phyloP scores from a whole-genome alignment of 1,140 invertebrate genomes.

The Leptinotarsa texana region DNA sequence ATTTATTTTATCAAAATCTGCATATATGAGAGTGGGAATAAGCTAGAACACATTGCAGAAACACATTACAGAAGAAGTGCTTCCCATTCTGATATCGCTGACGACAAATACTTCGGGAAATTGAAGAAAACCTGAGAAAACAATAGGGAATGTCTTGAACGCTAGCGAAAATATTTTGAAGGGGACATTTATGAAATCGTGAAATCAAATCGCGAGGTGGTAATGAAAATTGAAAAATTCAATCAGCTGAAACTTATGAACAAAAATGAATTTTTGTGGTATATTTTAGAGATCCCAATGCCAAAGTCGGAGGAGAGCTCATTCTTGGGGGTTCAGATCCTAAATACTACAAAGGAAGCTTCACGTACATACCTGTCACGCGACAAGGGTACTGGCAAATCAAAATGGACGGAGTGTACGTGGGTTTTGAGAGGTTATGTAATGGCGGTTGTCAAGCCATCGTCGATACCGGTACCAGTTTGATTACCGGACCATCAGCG shows the following conservation, averaged over 20 bases:
- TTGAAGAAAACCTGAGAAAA: too few species aligned
- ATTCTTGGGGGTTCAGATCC: constrained; percentile 96
- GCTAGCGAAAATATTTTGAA: too few species aligned
- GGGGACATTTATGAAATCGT: too few species aligned
- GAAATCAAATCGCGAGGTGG: too few species aligned
- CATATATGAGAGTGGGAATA: too few species aligned
- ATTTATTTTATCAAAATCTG: too few species aligned
- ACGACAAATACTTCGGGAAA: too few species aligned
- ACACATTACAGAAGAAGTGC: too few species aligned
- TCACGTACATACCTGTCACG: constrained; percentile 89
- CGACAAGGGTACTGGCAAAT: constrained; percentile 97
- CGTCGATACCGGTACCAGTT: constrained; percentile 96
- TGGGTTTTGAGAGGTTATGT: constrained; percentile 68
- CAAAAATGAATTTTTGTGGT: neutral
- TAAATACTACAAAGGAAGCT: constrained; percentile 84
- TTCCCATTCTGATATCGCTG: too few species aligned
- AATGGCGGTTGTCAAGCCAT: constrained; percentile 85
- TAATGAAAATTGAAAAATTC: too few species aligned
- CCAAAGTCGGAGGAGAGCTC: constrained; percentile 84
- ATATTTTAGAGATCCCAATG: constrained; percentile 73
- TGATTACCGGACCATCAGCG: constrained; percentile 87
- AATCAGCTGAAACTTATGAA: neutral
- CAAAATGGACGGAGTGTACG: constrained; percentile 77
- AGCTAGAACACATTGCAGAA: too few species aligned
- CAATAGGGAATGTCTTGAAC: too few species aligned